Conservation (phyloP, 2,888 invertebrate species). For the Athalia circularis region DNA sequence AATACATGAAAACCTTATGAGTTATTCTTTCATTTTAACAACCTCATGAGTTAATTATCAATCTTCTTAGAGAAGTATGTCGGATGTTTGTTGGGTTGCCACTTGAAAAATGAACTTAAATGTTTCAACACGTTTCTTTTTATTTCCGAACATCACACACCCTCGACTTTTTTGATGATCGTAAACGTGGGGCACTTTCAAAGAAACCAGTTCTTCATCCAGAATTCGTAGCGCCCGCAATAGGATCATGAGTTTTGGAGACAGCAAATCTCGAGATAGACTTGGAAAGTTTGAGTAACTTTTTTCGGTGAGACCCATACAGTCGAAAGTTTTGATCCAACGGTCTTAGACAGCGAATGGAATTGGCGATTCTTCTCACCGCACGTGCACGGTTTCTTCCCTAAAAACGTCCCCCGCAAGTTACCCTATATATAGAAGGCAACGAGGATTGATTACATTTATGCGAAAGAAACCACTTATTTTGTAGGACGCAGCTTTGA, state of each 20-base stretch:
- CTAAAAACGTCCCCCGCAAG: not conserved
- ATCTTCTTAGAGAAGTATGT: too few relatives aligned
- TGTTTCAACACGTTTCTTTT: not conserved
- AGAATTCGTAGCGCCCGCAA: not conserved
- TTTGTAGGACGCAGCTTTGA: slow-evolving; percentile 27
- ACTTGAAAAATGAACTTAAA: too few relatives aligned
- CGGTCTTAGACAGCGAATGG: slow-evolving; percentile 30
- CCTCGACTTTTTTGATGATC: not conserved
- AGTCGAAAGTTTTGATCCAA: slow-evolving; percentile 42
- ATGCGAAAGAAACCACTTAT: slow-evolving; percentile 32
- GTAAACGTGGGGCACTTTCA: not conserved
- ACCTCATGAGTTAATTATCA: too few relatives aligned
- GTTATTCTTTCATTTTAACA: too few relatives aligned
- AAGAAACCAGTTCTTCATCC: not conserved
- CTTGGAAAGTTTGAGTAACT: slow-evolving; percentile 36
- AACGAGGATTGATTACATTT: slow-evolving; percentile 45
- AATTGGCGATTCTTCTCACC: slow-evolving; percentile 36
- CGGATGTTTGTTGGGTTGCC: too few relatives aligned
- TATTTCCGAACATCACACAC: not conserved
- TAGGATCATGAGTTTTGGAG: slow-evolving; percentile 39
- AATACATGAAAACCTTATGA: not conserved
- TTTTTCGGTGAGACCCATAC: slow-evolving; percentile 27
- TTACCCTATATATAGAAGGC: slow-evolving; percentile 5
- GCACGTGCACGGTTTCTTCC: slow-evolving; percentile 9
- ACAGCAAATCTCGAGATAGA: slow-evolving; percentile 6